Conservation (phyloP, 2,888 invertebrate species). For the Melanotus villosus region DNA sequence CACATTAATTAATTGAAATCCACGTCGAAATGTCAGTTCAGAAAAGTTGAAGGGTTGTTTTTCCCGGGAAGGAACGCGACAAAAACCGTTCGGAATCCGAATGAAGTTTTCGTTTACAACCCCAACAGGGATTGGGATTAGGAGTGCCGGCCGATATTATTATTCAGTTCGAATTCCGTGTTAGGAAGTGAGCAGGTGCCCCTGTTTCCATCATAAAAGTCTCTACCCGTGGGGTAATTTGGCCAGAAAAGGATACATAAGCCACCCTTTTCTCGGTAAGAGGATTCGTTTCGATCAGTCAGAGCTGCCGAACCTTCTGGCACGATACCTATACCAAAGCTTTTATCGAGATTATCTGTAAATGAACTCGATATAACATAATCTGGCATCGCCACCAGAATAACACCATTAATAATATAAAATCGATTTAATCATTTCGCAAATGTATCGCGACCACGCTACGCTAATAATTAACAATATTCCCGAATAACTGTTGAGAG, state of each 20-base stretch:
- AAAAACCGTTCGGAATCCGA: slow-evolving; percentile 3
- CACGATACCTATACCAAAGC: not conserved
- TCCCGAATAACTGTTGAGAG: not conserved
- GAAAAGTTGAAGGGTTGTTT: not conserved
- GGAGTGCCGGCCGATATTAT: slow-evolving; percentile 14
- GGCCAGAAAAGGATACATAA: slow-evolving; percentile 11
- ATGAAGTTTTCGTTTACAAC: slow-evolving; percentile 9
- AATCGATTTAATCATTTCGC: not conserved
- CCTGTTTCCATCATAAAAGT: slow-evolving; percentile 27
- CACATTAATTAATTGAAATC: slow-evolving; percentile 7
- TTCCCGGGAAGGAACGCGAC: not conserved
- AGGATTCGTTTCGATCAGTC: slow-evolving; percentile 18
- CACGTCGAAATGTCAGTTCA: not conserved
- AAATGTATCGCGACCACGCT: not conserved
- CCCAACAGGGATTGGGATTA: slow-evolving; percentile 3
- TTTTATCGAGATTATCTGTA: slow-evolving; percentile 21
- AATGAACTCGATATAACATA: not conserved
- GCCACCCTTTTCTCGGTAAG: slow-evolving; percentile 7
- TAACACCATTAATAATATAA: slow-evolving; percentile 4
- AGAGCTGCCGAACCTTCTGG: slow-evolving; percentile 12
- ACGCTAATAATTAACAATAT: slow-evolving; percentile 2
- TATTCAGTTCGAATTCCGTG: slow-evolving; percentile 24
- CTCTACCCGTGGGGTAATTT: slow-evolving; percentile 11
- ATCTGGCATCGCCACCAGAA: not conserved
- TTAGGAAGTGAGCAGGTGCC: slow-evolving; percentile 30